These are phyloP conservation scores for Typhlichthys subterraneus DNA, from an alignment of 2,797 vertebrate genomes.

Conservation along the genomic window DNA sequence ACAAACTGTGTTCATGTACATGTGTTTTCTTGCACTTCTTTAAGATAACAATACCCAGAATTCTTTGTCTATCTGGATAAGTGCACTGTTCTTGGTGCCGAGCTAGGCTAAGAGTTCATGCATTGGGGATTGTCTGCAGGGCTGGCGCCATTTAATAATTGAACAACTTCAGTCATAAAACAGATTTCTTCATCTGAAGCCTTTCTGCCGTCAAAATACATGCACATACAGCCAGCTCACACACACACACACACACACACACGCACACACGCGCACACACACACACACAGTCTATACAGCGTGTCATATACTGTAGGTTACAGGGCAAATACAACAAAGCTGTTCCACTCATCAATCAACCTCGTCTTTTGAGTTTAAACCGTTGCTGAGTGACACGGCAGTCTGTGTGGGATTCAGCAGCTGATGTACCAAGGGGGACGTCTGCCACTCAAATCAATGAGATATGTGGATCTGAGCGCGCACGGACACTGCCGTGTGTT, in stretches of 20 bases:
- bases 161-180: slow-evolving; percentile 56
- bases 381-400: slow-evolving; percentile 40
- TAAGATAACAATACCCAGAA: no score
- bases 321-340: slow-evolving; percentile 19
- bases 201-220: slow-evolving; percentile 7
- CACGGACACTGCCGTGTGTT: slow-evolving; percentile 9
- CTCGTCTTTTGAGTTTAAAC: slow-evolving; percentile 39
- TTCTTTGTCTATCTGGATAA: background rate
- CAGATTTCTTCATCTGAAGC: slow-evolving; percentile 28
- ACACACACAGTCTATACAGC: background rate
- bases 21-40: background rate
- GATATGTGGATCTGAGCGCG: slow-evolving; percentile 27
- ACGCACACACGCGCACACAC: background rate
- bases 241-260: slow-evolving; percentile 8
- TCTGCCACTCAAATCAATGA: slow-evolving; percentile 37
- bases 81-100: slow-evolving; percentile 1
- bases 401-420: slow-evolving; percentile 44
- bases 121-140: slow-evolving; percentile 32
- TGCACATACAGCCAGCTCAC: slow-evolving; percentile 7
- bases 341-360: slow-evolving; percentile 33
- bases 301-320: background rate
- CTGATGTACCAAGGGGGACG: slow-evolving; percentile 48
- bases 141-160: slow-evolving; percentile 58
- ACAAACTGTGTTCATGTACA: background rate
- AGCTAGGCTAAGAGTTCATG: slow-evolving; percentile 3